Base-by-base conservation (phyloP, 2,797 vertebrate genomes). In the Lophius americanus region DNA sequence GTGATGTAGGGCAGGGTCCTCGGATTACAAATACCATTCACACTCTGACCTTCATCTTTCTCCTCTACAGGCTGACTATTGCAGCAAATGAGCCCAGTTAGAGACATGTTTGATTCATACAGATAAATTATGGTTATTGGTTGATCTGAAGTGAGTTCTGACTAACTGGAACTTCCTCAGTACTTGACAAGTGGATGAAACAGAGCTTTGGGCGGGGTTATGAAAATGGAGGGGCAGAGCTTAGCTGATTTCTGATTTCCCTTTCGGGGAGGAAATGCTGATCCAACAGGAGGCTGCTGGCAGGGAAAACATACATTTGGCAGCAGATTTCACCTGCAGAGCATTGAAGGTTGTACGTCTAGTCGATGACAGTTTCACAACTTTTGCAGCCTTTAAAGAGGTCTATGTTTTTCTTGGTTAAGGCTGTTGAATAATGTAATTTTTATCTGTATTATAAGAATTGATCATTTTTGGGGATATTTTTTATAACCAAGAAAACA, bases 11-110 rank as follows among this genome's bases (percentile, higher is more conserved):
- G 86, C 85, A 73, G 60, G 49, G 71, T 68, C 61, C 56, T 55
- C 67, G 82, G 83, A 86, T 91, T 86, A 86, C 76, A 82, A 60
- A 68, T 50, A 58, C 75, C 71, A 85, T 84, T 74, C 71, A 41
- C 44, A 51, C 52, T 38, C 70, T 76, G 75, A 83, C 86, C 85
- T 62, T 56, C 37, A 0, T 32, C 7, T 66, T 70, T n/a, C 78
- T 59, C 50, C 54, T 59, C 39, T 1, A 13, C 74, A 68, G 63
- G 69, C 58, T 50, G 55, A 78, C 54, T 54, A 56, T 74, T 51
- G 64, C 52, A 55, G 68, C 43, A 32, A 37, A 78, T 44, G 50
- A 71, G 75, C 57, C 48, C 80, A 81, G 87, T 85, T 80, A 79
- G 43, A 74, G 60, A 51, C 69, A 47, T 39, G 71, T 69, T 64